Conservation (phyloP, 2,888 invertebrate genomes). For the Torymus auratus region DNA sequence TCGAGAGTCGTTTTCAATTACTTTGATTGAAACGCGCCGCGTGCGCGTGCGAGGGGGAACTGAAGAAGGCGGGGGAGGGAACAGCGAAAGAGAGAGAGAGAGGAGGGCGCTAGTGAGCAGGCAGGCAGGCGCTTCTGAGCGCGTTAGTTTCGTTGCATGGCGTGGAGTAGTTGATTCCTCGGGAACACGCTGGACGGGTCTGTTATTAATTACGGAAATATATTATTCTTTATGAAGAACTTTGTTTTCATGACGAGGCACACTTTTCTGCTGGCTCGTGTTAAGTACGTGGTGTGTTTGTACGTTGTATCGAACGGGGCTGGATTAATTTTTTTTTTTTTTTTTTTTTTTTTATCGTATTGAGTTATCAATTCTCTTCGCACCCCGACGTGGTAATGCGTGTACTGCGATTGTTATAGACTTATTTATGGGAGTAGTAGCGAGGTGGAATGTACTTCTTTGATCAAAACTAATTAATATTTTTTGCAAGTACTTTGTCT, state of each 20-base stretch:
- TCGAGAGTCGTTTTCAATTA: conserved; percentile 57
- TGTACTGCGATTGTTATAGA: too few relatives aligned
- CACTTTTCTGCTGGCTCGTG: too few relatives aligned
- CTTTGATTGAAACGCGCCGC: conserved; percentile 53
- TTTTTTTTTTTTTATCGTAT: too few relatives aligned
- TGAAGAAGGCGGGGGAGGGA: conserved; percentile 13
- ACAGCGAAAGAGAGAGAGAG: conserved; percentile 1
- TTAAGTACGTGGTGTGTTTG: too few relatives aligned
- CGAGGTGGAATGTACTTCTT: too few relatives aligned
- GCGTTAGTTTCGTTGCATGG: conserved; percentile 51
- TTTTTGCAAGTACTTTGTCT: too few relatives aligned
- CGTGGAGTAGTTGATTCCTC: conserved; percentile 52
- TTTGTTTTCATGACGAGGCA: conserved; percentile 2
- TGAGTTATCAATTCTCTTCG: too few relatives aligned
- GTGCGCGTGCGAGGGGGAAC: background rate
- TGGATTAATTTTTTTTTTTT: too few relatives aligned
- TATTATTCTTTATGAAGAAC: conserved; percentile 37
- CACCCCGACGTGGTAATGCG: too few relatives aligned
- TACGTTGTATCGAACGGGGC: too few relatives aligned
- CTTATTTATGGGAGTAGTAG: too few relatives aligned
- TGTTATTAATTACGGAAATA: conserved; percentile 50
- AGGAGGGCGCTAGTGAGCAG: conserved; percentile 52
- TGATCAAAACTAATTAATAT: too few relatives aligned
- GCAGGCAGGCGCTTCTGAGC: background rate
- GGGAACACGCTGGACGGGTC: conserved; percentile 40